Percentiles rank a stretch among this genome's conserved stretches.
phyloP scores from a whole-genome alignment of 2,113 vertebrate genomes.

The Elachura formosa region DNA sequence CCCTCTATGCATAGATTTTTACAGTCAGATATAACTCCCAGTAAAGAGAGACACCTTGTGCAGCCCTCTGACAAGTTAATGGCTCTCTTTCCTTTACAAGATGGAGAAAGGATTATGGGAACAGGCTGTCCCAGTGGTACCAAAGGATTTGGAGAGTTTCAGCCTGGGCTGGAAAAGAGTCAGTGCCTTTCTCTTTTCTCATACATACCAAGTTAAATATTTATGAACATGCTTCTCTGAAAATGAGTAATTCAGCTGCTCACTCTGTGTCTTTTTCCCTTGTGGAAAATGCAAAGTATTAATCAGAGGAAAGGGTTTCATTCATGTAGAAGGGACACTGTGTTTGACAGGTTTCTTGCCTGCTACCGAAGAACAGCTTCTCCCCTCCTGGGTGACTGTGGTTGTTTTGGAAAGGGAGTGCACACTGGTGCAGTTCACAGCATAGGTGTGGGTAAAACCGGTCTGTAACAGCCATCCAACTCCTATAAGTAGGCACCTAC shows the following conservation, averaged over 20 bases:
- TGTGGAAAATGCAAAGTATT: background rate
- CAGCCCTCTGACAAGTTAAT: background rate
- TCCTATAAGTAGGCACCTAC: background rate
- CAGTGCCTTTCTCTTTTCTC: background rate
- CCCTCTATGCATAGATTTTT: background rate
- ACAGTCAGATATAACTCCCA: background rate
- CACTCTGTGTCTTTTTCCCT: background rate
- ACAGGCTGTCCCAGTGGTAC: background rate
- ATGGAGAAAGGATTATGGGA: background rate
- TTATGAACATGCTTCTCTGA: background rate
- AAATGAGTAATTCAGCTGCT: background rate
- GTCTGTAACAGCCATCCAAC: background rate
- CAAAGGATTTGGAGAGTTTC: background rate
- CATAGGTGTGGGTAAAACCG: background rate
- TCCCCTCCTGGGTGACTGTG: background rate
- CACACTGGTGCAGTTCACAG: background rate
- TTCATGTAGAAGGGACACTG: conserved; percentile 16
- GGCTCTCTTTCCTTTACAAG: background rate
- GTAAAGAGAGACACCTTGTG: background rate
- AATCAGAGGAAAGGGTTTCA: conserved; percentile 14
- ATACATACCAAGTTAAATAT: conserved; percentile 16
- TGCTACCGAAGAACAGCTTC: conserved; percentile 13
- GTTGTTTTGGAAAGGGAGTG: conserved; percentile 30
- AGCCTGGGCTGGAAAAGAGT: background rate
- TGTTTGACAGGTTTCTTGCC: conserved; percentile 11